Conservation (phyloP, 2,113 vertebrate genomes). For the Condylura cristata region DNA sequence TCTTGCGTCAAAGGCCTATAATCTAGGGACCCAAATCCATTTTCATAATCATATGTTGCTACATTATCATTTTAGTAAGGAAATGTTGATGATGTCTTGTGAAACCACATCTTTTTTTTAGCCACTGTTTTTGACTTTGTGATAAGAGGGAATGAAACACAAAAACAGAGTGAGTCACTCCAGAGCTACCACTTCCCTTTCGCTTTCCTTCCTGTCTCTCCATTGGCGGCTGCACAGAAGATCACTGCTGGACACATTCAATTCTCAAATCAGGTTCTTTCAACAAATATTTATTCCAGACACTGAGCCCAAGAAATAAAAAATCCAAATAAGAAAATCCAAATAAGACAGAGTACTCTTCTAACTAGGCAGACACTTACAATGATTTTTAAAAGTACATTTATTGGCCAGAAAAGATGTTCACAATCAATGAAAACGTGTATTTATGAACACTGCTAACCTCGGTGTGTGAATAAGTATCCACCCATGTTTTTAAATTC, state of each 20-base stretch:
- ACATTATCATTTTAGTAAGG: slow-evolving; percentile 49
- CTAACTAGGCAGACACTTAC: not conserved
- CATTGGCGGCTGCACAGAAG: not conserved
- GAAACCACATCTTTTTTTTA: slow-evolving; percentile 67
- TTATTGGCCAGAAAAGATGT: not conserved
- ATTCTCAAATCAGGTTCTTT: not conserved
- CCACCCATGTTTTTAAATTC: not conserved
- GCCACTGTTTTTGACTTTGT: slow-evolving; percentile 62
- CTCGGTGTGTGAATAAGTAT: not conserved
- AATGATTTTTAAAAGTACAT: not conserved
- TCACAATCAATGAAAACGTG: not conserved
- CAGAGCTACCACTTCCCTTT: not conserved
- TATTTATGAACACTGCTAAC: not conserved
- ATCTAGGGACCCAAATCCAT: slow-evolving; percentile 32
- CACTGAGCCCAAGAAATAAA: not conserved
- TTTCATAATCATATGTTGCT: slow-evolving; percentile 68
- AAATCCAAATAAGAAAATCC: not conserved
- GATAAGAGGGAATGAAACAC: slow-evolving; percentile 61
- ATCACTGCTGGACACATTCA: not conserved
- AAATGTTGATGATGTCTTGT: slow-evolving; percentile 64
- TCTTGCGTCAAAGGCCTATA: slow-evolving; percentile 48
- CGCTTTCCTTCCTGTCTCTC: slow-evolving; percentile 34
- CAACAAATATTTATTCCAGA: not conserved
- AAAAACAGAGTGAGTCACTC: slow-evolving; percentile 74
- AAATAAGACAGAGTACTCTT: not conserved